phyloP scores from a whole-genome alignment of 1,140 invertebrate genomes.

The Asbolus verrucosus region DNA sequence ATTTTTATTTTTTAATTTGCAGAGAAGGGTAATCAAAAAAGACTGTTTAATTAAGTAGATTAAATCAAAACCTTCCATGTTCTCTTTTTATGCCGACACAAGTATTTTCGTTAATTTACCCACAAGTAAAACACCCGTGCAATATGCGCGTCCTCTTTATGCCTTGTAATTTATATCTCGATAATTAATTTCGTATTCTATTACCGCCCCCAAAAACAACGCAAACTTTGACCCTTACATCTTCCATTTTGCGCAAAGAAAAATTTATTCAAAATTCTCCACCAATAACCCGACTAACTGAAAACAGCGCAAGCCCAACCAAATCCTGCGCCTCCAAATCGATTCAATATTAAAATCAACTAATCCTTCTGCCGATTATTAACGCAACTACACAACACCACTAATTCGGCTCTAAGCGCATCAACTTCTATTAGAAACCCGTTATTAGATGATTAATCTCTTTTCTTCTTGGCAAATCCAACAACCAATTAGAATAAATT shows the following conservation, averaged over 20 bases:
- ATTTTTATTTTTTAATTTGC: slow-evolving; percentile 47
- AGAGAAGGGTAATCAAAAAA: slow-evolving; percentile 44
- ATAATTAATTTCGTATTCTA: slow-evolving; percentile 45
- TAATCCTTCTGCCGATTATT: slow-evolving; percentile 40
- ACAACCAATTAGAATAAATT: slow-evolving; percentile 60
- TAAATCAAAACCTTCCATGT: slow-evolving; percentile 38
- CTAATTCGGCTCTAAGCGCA: no score
- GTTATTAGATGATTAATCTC: slow-evolving; percentile 32
- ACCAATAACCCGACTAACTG: slow-evolving; percentile 13
- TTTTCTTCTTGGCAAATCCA: slow-evolving; percentile 41
- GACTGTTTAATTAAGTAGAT: slow-evolving; percentile 46
- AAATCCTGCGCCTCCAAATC: slow-evolving; percentile 18
- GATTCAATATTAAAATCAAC: slow-evolving; percentile 38
- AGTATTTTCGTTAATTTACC: slow-evolving; percentile 42
- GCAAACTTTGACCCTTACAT: slow-evolving; percentile 21
- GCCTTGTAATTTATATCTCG: slow-evolving; percentile 27
- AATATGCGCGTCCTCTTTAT: slow-evolving; percentile 34
- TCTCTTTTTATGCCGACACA: slow-evolving; percentile 34
- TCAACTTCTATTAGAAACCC: neutral
- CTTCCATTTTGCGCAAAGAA: neutral
- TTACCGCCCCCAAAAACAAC: slow-evolving; percentile 14
- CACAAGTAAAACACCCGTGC: slow-evolving; percentile 34
- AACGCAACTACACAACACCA: no score
- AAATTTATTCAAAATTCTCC: slow-evolving; percentile 2
- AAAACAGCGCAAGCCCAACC: no score